phyloP scores from a whole-genome alignment of 2,113 vertebrate genomes.

The Leptobrachium leishanense region DNA sequence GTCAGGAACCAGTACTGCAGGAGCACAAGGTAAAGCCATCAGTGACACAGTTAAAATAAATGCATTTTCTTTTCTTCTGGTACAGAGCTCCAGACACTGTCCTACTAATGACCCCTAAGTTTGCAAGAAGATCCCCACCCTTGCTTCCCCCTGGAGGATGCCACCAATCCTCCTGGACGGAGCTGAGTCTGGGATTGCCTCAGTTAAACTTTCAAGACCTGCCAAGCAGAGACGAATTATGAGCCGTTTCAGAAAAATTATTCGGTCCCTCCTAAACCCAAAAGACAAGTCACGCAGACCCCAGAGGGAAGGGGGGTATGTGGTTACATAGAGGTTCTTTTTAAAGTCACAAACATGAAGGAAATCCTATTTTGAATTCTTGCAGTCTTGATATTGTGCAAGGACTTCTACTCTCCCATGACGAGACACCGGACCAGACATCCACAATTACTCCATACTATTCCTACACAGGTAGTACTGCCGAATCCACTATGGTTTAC shows the following conservation, averaged over 20 bases:
- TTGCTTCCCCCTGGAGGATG: constrained; percentile 13
- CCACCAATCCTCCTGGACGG: constrained; percentile 31
- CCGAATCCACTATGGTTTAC: too few relatives aligned
- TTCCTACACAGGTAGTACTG: too few relatives aligned
- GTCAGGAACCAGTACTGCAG: too few relatives aligned
- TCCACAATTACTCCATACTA: too few relatives aligned
- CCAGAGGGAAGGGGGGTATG: constrained; percentile 6
- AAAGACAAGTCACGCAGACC: constrained; percentile 10
- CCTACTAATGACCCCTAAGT: constrained; percentile 28
- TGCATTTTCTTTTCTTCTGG: neutral
- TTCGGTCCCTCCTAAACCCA: constrained; percentile 33
- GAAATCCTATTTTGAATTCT: constrained; percentile 2
- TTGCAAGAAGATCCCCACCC: constrained; percentile 37
- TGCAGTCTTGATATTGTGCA: constrained; percentile 7
- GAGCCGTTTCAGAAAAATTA: constrained; percentile 20
- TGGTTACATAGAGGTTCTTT: constrained; percentile 14
- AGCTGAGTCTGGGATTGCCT: constrained; percentile 25
- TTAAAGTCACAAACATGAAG: constrained; percentile 4
- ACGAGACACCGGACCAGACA: neutral
- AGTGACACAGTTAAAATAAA: constrained; percentile 10
- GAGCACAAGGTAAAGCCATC: neutral
- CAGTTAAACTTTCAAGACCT: constrained; percentile 36
- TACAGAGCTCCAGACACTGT: constrained; percentile 29
- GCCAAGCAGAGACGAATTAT: constrained; percentile 34
- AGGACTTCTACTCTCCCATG: constrained; percentile 3